phyloP scores from a whole-genome alignment of 1,140 invertebrate genomes.

The Dufourea novaeangliae region DNA sequence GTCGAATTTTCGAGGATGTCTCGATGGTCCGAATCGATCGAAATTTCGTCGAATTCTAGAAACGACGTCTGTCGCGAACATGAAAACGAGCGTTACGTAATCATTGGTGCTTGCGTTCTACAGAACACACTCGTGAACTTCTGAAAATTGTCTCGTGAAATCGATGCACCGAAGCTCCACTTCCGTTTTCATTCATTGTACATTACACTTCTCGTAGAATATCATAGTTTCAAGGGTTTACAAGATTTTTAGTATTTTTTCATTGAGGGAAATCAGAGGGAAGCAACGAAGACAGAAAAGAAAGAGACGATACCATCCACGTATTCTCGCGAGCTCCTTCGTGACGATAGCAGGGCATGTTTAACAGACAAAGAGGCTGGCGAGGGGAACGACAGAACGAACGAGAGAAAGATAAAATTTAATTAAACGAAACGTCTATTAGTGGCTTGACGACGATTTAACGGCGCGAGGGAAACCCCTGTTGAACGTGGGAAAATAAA shows the following conservation, averaged over 20 bases:
- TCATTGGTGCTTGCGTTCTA: neutral
- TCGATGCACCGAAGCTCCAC: too few relatives aligned
- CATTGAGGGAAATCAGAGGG: neutral
- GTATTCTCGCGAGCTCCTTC: constrained; percentile 49
- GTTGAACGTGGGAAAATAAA: constrained; percentile 23
- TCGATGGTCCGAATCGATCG: neutral
- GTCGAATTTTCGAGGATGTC: too few relatives aligned
- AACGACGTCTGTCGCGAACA: neutral
- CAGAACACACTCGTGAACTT: neutral
- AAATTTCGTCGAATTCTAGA: neutral
- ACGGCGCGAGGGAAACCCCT: constrained; percentile 16
- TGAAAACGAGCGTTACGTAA: neutral
- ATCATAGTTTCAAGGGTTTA: neutral
- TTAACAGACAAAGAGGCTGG: constrained; percentile 12
- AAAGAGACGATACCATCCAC: neutral
- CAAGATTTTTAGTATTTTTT: neutral
- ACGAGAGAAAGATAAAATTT: constrained; percentile 43
- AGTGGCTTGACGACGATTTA: constrained; percentile 26
- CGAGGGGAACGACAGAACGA: constrained; percentile 15
- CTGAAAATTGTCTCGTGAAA: too few relatives aligned
- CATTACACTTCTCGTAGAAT: neutral
- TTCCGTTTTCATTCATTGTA: neutral
- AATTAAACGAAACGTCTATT: constrained; percentile 54
- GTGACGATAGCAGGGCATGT: constrained; percentile 48
- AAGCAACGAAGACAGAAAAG: neutral